Base-by-base conservation (phyloP, 2,888 invertebrate genomes). In the Athalia rosae region DNA sequence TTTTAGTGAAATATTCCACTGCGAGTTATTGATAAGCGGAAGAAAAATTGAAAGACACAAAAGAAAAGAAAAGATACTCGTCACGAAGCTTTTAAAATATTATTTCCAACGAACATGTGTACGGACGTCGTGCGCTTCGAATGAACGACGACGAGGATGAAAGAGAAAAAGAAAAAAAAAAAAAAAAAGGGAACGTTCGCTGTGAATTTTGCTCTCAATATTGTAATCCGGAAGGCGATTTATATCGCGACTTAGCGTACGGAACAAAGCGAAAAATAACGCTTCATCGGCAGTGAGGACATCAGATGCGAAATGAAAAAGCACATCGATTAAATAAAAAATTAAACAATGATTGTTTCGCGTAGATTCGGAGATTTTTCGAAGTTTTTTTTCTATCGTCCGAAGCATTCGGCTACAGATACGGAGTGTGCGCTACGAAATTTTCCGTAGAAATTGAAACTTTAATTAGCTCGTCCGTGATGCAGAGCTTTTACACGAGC, bases 381-480 rank as follows among this genome's bases (percentile, higher is more conserved):
- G 13, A 9, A 63, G 43, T 7, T n/a, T 63, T n/a, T 45, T 41
- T 63, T 61, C 28, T 45, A 11, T 13, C 3, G 4, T n/a, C 6
- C 41, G 13, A 7, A 6, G 48, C 11, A 28, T 9, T 15, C 50
- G 50, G 15, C 8, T 59, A 13, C 15, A 67, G 9, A 43, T 43
- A 63, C 43, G 9, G 11, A 63, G 3, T 41, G 28, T 9, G n/a
- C 41, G 53, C n/a, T 43, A 69, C 53, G 69, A 69, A 69, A 69
- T 69, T 69, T 69, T 41, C 41, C 28, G 53, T 50, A 69, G 69
- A 69, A 69, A 53, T 69, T 69, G 50, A 53, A 69, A 69, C 69
- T 53, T 69, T 69, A 69, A 56, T 69, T 69, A 69, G 53, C 69
- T 69, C 66, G 28, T 66, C 13, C 13, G 66, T 45, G 13, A 48